A percentile compares a stretch with the other conserved stretches of the same genome.
These are phyloP conservation scores for Nomada fucata DNA, from an alignment of 2,888 invertebrate genomes.

Conservation along the genomic window DNA sequence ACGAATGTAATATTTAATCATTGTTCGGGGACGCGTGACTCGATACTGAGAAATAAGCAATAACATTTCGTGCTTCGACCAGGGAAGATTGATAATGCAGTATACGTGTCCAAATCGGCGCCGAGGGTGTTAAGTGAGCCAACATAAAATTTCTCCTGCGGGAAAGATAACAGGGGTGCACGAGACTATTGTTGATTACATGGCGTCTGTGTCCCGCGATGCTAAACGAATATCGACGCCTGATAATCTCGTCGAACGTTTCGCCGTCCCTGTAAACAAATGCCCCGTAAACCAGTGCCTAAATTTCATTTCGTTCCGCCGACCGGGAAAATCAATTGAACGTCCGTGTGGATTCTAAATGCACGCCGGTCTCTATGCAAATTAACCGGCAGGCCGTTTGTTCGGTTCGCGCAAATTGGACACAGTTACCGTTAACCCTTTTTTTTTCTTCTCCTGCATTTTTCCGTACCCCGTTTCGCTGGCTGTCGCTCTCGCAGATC, in stretches of 20 bases:
- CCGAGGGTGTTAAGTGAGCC: too few species aligned
- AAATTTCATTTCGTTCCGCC: slow-evolving; percentile 68
- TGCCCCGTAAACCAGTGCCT: slow-evolving; percentile 59
- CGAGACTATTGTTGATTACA: slow-evolving; percentile 10
- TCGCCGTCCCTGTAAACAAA: slow-evolving; percentile 65
- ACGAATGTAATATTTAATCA: too few species aligned
- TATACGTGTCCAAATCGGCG: too few species aligned
- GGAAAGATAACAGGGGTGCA: background rate
- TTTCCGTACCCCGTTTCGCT: background rate
- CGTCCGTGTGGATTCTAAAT: slow-evolving; percentile 61
- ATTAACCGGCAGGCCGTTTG: slow-evolving; percentile 56
- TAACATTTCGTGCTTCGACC: too few species aligned
- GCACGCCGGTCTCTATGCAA: slow-evolving; percentile 52
- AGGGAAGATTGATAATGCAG: too few species aligned
- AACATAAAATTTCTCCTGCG: background rate
- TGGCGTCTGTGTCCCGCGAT: slow-evolving; percentile 32
- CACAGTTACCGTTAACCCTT: slow-evolving; percentile 39
- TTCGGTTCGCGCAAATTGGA: slow-evolving; percentile 44
- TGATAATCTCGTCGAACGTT: slow-evolving; percentile 64
- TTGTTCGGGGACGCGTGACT: too few species aligned
- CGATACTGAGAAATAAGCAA: too few species aligned
- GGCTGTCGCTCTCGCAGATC: background rate
- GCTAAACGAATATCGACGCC: slow-evolving; percentile 18
- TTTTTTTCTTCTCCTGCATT: background rate
- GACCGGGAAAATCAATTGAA: slow-evolving; percentile 65